These are phyloP conservation scores for Lampris megalopsis DNA, from an alignment of 2,113 vertebrate genomes.

Conservation along the genomic window DNA sequence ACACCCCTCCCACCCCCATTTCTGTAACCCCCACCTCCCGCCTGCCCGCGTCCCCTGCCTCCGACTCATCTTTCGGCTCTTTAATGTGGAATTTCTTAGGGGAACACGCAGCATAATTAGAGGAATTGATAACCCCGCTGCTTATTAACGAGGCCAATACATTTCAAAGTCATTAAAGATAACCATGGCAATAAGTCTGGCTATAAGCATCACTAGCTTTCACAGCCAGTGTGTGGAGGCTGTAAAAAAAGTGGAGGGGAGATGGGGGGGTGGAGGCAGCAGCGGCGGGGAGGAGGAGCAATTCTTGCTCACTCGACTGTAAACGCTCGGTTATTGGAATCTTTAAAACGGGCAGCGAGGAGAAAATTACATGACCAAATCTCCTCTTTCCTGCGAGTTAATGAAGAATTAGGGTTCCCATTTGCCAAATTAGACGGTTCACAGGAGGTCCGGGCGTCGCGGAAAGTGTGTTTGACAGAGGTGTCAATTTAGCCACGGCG, in stretches of 20 bases:
- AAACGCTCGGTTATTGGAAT: constrained; percentile 95
- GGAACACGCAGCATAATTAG: constrained; percentile 95
- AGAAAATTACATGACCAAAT: constrained; percentile 96
- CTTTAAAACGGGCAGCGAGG: constrained; percentile 93
- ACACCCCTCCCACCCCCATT: constrained; percentile 18
- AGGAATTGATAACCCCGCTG: constrained; percentile 97
- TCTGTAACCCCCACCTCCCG: constrained; percentile 44
- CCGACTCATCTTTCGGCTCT: constrained; percentile 88
- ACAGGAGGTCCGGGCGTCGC: constrained; percentile 85
- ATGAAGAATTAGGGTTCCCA: constrained; percentile 97
- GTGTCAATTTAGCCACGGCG: constrained; percentile 89
- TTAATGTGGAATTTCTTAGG: constrained; percentile 95
- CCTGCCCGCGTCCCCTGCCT: constrained; percentile 76
- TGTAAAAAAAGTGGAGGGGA: constrained; percentile 68
- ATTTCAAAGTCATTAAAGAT: constrained; percentile 99
- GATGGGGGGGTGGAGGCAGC: constrained; percentile 9
- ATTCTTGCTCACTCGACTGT: constrained; percentile 94
- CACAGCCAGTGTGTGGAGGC: constrained; percentile 84
- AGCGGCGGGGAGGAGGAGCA: constrained; percentile 78
- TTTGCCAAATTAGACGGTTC: constrained; percentile 96
- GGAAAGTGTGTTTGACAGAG: constrained; percentile 88
- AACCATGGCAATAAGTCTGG: constrained; percentile 96
- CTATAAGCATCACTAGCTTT: constrained; percentile 92
- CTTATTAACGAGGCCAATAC: constrained; percentile 98
- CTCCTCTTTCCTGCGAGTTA: constrained; percentile 88